phyloP scores from a whole-genome alignment of 2,797 vertebrate genomes.

The Molothrus ater region DNA sequence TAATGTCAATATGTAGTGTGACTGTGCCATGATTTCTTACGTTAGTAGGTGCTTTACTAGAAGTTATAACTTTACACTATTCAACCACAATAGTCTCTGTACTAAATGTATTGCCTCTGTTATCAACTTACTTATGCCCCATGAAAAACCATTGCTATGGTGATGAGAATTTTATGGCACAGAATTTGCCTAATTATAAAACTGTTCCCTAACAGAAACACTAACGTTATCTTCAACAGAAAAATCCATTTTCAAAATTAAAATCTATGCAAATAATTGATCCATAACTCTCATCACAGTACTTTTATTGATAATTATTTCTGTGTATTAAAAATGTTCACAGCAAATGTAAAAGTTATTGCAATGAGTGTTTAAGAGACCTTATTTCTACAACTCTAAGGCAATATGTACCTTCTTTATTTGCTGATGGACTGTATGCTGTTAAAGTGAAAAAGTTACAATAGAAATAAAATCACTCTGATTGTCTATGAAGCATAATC shows the following conservation, averaged over 20 bases:
- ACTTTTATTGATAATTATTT: conserved; percentile 51
- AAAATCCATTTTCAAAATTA: conserved; percentile 58
- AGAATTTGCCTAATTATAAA: conserved; percentile 58
- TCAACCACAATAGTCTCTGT: conserved; percentile 16
- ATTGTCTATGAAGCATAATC: not conserved
- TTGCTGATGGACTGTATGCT: not conserved
- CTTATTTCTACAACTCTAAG: conserved; percentile 12
- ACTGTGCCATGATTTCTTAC: conserved; percentile 61
- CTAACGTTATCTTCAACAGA: conserved; percentile 21
- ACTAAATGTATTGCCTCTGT: conserved; percentile 29
- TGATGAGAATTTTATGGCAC: conserved; percentile 64
- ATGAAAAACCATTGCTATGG: conserved; percentile 65
- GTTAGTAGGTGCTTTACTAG: conserved; percentile 39
- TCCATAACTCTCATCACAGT: not conserved
- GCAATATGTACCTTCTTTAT: conserved; percentile 12
- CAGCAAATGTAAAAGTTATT: conserved; percentile 11
- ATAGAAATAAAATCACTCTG: conserved; percentile 46
- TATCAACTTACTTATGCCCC: conserved; percentile 49
- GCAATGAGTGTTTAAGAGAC: not conserved
- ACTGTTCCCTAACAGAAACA: conserved; percentile 1
- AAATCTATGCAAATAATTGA: conserved; percentile 19
- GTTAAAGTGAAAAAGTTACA: conserved; percentile 37
- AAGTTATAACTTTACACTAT: conserved; percentile 31
- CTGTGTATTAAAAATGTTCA: conserved; percentile 38
- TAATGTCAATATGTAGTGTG: conserved; percentile 66